Evolutionary conservation across 2,113 vertebrate species (phyloP), one percentile per base, ranked within the genome.

Genomic region (Physeter macrocephalus): DNA sequence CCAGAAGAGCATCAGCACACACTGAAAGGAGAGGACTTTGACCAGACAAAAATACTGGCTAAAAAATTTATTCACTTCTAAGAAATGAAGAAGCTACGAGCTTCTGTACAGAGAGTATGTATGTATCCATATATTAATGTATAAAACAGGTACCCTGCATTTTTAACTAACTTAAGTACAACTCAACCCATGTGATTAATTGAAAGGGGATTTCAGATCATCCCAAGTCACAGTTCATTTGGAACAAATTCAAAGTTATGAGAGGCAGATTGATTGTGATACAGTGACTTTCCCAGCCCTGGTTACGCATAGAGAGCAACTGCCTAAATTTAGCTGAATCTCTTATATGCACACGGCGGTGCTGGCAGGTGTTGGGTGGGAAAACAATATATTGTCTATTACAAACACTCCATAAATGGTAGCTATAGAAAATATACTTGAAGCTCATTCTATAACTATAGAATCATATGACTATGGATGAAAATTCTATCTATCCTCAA

Each of bases 321-420:
- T 54, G 29, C 6, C 52, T 69, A 43, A 62, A 6, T 78, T 6
- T 54, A 64, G 18, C 2, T 71, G 4, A 0, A 54, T 54, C 49
- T 67, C 27, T 83, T 36, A n/a, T 18, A 8, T 20, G 9, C 15
- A 5, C 13, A 7, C 6, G 6, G 6, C 36, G 6, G 80, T 43
- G 3, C 20, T 34, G 36, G 29, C 36, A 25, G 6, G 27, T n/a
- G 5, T 9, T 25, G 15, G 43, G 9, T 29, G 6, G 2, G 71
- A 6, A 17, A 20, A n/a, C 3, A 61, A 46, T 8, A 5, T 18
- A 23, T 7, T 71, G 29, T 31, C 17, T n/a, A 41, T 0, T 5
- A 20, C 23, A 54, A n/a, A 21, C 49, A 71, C 6, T n/a, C 31
- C 27, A 86, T 39, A 36, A 62, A 72, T 21, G 17, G 31, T 52